A percentile compares a stretch with the other conserved stretches of the same genome.
These are phyloP conservation scores for Drosophila elegans DNA, from an alignment of 1,140 invertebrate genomes.

Conservation along the genomic window DNA sequence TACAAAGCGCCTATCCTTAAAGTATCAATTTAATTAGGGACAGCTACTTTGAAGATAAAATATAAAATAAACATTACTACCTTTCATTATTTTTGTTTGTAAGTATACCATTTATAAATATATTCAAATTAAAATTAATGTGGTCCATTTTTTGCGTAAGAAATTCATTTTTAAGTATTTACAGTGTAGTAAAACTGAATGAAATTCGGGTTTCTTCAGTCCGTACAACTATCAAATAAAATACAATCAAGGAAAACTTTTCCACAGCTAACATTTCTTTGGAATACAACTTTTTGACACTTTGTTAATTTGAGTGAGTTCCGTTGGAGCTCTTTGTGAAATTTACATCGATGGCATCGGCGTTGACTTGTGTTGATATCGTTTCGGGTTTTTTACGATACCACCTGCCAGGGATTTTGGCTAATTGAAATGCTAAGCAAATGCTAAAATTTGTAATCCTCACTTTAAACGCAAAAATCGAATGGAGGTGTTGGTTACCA, in stretches of 20 bases:
- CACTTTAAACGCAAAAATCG: neutral
- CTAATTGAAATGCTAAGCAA: conserved; percentile 45
- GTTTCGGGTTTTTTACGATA: conserved; percentile 8
- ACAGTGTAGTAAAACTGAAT: neutral
- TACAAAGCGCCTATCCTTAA: too few relatives aligned
- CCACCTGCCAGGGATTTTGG: conserved; percentile 23
- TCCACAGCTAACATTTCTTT: conserved; percentile 10
- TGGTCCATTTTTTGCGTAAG: too few relatives aligned
- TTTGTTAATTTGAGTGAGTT: conserved; percentile 47
- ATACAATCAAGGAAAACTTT: conserved; percentile 34
- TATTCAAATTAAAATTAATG: too few relatives aligned
- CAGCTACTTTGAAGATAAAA: too few relatives aligned
- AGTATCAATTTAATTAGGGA: too few relatives aligned
- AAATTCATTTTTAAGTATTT: too few relatives aligned
- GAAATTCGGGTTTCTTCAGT: neutral
- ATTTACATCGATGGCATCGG: conserved; percentile 33
- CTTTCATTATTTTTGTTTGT: neutral
- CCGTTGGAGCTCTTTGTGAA: conserved; percentile 32
- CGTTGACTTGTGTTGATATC: conserved; percentile 36
- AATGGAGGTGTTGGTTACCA: neutral
- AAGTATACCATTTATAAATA: neutral
- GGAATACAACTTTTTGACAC: conserved; percentile 37
- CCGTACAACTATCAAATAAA: conserved; percentile 16
- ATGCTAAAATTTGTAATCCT: conserved; percentile 16
- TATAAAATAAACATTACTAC: too few relatives aligned